These are phyloP conservation scores for Salminus brasiliensis DNA, from an alignment of 2,113 vertebrate species.

Conservation along the genomic window DNA sequence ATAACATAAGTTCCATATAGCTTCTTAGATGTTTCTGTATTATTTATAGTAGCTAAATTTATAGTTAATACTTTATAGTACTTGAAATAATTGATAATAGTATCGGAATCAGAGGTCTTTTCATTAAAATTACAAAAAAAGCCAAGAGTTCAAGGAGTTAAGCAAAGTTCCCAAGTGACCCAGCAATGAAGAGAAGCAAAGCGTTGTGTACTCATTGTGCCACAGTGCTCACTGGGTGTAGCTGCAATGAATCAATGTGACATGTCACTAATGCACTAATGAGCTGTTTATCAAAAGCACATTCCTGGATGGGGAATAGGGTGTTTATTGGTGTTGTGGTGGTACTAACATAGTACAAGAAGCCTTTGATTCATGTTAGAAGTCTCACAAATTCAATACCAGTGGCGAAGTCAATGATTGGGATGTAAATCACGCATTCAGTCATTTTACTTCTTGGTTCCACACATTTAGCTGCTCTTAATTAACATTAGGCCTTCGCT, in stretches of 20 bases:
- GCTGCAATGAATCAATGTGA: conserved; percentile 22
- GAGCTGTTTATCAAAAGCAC: conserved; percentile 34
- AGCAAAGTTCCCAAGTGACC: neutral
- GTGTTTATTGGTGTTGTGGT: neutral
- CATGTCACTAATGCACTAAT: conserved; percentile 37
- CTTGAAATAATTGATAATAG: too few species aligned
- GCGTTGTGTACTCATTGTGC: neutral
- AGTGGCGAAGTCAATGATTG: neutral
- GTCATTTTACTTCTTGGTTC: neutral
- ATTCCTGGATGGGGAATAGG: conserved; percentile 8
- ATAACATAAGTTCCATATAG: too few species aligned
- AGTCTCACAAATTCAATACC: neutral
- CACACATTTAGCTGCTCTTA: neutral
- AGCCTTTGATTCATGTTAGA: neutral
- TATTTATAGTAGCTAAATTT: too few species aligned
- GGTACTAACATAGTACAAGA: neutral
- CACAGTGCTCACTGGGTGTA: neutral
- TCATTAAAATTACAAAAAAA: too few species aligned
- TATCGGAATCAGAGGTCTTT: too few species aligned
- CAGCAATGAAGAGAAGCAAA: neutral
- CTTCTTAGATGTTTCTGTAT: too few species aligned
- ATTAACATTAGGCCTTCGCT: neutral
- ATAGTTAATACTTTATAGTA: too few species aligned
- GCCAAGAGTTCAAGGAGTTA: too few species aligned
- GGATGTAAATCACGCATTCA: neutral